Conservation (phyloP, 2,797 vertebrate species). For the Simalia tracyae region DNA sequence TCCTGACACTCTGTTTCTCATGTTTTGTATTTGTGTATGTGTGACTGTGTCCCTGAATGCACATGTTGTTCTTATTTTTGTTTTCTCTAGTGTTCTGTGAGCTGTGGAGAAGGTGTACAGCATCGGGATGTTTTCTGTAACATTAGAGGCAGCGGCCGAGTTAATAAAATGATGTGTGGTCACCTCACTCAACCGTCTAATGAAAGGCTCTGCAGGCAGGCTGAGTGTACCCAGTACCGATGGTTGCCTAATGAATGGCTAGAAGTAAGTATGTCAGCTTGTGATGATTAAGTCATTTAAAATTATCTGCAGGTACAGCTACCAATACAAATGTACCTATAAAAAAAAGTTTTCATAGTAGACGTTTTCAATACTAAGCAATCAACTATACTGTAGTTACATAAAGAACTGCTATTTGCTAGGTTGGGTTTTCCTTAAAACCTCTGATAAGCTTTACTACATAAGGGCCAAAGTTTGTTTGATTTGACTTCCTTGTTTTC, state of each 20-base stretch:
- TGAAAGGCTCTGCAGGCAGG: slow-evolving; percentile 71
- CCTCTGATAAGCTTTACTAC: not conserved
- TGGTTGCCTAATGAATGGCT: slow-evolving; percentile 82
- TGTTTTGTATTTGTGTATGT: not conserved
- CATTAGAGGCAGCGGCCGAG: slow-evolving; percentile 75
- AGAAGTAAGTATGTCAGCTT: slow-evolving; percentile 76
- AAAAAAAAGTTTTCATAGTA: not conserved
- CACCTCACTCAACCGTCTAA: slow-evolving; percentile 59
- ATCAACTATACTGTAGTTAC: no score
- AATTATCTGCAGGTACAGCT: not conserved
- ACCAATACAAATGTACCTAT: not conserved
- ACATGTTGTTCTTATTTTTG: no score
- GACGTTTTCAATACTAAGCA: not conserved
- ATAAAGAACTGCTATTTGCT: not conserved
- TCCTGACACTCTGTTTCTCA: not conserved
- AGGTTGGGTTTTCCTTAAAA: not conserved
- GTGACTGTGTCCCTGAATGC: no score
- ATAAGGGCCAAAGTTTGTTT: not conserved
- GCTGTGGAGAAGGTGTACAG: slow-evolving; percentile 86
- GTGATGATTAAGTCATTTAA: not conserved
- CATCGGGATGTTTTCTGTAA: slow-evolving; percentile 84
- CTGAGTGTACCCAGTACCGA: slow-evolving; percentile 75
- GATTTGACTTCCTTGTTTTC: not conserved
- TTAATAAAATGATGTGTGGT: slow-evolving; percentile 76
- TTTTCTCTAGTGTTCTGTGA: slow-evolving; percentile 83